A percentile compares a stretch with the other conserved stretches of the same genome.
phyloP scores from a whole-genome alignment of 2,113 vertebrate species.

The Chroicocephalus ridibundus region DNA sequence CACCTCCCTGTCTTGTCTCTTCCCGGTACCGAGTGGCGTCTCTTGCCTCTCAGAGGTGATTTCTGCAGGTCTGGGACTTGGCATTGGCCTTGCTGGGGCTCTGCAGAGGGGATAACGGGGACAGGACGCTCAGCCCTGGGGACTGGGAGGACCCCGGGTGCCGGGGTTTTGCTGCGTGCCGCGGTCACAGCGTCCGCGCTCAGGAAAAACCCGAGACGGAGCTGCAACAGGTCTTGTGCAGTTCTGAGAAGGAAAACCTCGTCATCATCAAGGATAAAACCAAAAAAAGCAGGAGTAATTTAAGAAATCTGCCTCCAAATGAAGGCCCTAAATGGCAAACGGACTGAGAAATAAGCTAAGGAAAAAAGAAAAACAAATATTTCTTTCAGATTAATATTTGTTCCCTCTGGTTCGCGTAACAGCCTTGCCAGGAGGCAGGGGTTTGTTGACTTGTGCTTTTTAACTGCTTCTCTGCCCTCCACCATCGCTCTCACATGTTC shows the following conservation, averaged over 20 bases:
- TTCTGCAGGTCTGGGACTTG: not conserved
- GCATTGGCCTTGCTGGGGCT: not conserved
- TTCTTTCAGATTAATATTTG: not conserved
- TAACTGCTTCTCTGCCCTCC: not conserved
- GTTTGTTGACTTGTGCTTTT: not conserved
- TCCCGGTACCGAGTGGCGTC: fast-evolving
- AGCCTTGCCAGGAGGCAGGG: not conserved
- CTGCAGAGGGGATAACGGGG: not conserved
- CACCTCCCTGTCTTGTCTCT: fast-evolving
- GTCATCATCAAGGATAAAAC: not conserved
- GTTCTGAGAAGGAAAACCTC: not conserved
- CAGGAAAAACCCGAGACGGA: not conserved
- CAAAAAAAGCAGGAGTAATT: not conserved
- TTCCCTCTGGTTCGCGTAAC: not conserved
- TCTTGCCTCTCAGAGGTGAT: not conserved
- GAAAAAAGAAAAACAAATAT: not conserved
- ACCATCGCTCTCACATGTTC: not conserved
- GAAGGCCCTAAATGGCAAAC: not conserved
- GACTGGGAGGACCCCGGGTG: not conserved
- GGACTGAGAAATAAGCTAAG: not conserved
- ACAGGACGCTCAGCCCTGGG: not conserved
- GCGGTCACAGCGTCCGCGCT: not conserved
- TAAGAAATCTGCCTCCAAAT: not conserved
- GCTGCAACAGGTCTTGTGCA: not conserved
- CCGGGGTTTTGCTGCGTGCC: not conserved